These are phyloP conservation scores for Hyppa rectilinea DNA, from an alignment of 2,888 invertebrate species.

Conservation along the genomic window DNA sequence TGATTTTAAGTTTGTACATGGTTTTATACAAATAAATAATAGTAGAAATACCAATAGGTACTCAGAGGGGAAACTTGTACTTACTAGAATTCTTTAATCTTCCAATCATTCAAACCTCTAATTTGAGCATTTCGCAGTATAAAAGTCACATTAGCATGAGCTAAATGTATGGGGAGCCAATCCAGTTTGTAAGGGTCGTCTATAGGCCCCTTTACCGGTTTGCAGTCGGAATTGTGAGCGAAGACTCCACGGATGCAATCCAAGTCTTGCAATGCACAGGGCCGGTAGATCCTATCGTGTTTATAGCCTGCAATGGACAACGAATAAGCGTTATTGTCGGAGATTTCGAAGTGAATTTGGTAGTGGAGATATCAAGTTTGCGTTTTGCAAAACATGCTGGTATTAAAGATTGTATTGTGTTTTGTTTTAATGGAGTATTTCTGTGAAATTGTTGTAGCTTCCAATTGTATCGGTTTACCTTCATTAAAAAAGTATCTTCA, in stretches of 20 bases:
- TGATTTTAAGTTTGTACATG: no score
- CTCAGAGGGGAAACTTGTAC: neutral
- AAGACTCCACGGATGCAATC: constrained; percentile 45
- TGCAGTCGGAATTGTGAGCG: constrained; percentile 31
- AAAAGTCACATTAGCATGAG: constrained; percentile 58
- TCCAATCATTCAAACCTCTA: constrained; percentile 57
- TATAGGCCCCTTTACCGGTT: constrained; percentile 18
- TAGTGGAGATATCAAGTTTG: constrained; percentile 36
- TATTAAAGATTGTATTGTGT: constrained; percentile 43
- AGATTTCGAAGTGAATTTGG: constrained; percentile 14
- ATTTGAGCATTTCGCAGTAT: constrained; percentile 54
- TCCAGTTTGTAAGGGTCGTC: constrained; percentile 47
- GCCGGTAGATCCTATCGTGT: constrained; percentile 15
- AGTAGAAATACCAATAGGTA: no score
- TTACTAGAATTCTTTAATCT: constrained; percentile 65
- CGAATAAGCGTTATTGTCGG: constrained; percentile 15
- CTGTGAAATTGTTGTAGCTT: constrained; percentile 7
- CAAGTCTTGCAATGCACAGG: constrained; percentile 39
- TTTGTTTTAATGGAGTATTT: constrained; percentile 37
- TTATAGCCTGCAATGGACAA: constrained; percentile 38
- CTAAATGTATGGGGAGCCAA: constrained; percentile 44
- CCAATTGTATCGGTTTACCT: neutral
- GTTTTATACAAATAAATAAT: no score
- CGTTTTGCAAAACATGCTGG: constrained; percentile 43
- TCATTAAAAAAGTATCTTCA: neutral